Evolutionary conservation across 2,888 invertebrate species (phyloP).

Genomic region (Calameuta filiformis): DNA sequence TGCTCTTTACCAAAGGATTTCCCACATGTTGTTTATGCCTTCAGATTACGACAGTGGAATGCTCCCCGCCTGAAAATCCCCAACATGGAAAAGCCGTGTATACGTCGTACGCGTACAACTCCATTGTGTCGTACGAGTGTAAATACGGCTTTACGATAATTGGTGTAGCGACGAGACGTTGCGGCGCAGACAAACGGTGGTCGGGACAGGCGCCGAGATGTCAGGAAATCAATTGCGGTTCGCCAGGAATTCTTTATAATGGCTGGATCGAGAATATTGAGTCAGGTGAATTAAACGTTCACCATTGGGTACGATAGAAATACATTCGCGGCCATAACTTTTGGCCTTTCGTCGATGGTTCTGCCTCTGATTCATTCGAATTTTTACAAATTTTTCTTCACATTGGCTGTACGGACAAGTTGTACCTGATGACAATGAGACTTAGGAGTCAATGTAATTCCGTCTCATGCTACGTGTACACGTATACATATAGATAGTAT

Average conservation of each 20-base stretch:
- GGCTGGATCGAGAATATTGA: conserved; percentile 95
- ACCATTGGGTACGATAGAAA: background rate
- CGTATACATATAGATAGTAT: too few relatives aligned
- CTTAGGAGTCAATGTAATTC: background rate
- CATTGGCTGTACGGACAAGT: background rate
- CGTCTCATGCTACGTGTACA: too few relatives aligned
- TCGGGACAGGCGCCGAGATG: conserved; percentile 91
- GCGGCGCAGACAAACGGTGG: conserved; percentile 96
- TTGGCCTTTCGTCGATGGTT: background rate
- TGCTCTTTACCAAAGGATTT: conserved; percentile 28
- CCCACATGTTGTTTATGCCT: background rate
- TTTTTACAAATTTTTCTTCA: background rate
- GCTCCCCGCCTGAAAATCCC: conserved; percentile 91
- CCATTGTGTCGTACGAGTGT: conserved; percentile 95
- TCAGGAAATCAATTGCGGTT: conserved; percentile 98
- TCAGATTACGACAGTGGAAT: conserved; percentile 92
- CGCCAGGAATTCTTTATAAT: conserved; percentile 93
- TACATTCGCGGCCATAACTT: background rate
- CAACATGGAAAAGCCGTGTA: conserved; percentile 93
- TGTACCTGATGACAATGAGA: background rate
- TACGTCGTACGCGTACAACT: conserved; percentile 93
- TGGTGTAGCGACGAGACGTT: conserved; percentile 90
- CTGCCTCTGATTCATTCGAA: background rate
- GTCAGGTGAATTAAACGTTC: conserved; percentile 59
- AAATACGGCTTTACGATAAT: conserved; percentile 92